Percentiles rank a stretch among this genome's conserved stretches.
Evolutionary conservation across 2,113 vertebrate species (phyloP).

Genomic region (Tetrax tetrax): DNA sequence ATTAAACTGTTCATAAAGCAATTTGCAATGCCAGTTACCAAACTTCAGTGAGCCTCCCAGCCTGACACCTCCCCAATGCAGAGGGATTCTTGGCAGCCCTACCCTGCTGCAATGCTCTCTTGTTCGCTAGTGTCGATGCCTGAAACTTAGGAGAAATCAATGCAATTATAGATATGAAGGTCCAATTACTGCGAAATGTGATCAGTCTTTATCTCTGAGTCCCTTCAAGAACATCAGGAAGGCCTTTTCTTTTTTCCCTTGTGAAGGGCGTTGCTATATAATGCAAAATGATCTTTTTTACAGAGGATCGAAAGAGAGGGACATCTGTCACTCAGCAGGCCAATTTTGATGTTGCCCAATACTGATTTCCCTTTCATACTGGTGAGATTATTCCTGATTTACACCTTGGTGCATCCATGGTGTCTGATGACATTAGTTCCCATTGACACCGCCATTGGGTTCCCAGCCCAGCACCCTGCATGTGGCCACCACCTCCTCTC

Average conservation of each 20-base stretch:
- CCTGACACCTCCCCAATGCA: conserved; percentile 47
- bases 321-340: background rate
- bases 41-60: conserved; percentile 20
- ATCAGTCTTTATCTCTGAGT: conserved; percentile 54
- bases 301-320: background rate
- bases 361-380: background rate
- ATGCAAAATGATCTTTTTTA: background rate
- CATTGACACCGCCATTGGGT: fast-evolving
- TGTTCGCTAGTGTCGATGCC: background rate
- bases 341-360: background rate
- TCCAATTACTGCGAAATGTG: conserved; percentile 49
- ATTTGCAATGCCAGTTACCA: conserved; percentile 58
- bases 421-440: background rate
- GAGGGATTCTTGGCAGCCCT: conserved; percentile 34
- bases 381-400: background rate
- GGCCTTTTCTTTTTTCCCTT: background rate
- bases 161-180: conserved; percentile 66
- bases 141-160: conserved; percentile 67
- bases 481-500: background rate
- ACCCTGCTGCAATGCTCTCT: conserved; percentile 49
- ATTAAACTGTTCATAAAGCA: conserved; percentile 69
- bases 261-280: background rate
- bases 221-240: conserved; percentile 50
- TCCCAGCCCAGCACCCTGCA: background rate
- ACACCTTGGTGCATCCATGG: background rate